A percentile compares a stretch with the other conserved stretches of the same genome.
phyloP scores from a whole-genome alignment of 1,140 invertebrate species.

The Asobara japonica region DNA sequence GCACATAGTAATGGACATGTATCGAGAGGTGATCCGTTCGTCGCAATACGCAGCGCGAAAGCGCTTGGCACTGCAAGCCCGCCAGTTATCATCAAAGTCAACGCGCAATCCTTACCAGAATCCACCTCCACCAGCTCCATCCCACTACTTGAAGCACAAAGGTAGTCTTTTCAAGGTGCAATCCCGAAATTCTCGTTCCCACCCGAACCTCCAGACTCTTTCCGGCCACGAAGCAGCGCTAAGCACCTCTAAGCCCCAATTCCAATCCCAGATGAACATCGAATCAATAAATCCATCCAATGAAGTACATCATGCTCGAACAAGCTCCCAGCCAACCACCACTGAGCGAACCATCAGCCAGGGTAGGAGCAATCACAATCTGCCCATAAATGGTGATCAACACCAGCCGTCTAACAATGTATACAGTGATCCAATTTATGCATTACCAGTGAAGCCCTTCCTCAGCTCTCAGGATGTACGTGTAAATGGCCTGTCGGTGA shows the following conservation, averaged over 20 bases:
- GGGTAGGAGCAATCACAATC: conserved; percentile 32
- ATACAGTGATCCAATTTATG: conserved; percentile 61
- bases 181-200: conserved; percentile 60
- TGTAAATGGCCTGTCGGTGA: conserved; percentile 49
- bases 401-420: conserved; percentile 37
- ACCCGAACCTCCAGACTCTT: conserved; percentile 58
- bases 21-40: conserved; percentile 66
- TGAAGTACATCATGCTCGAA: conserved; percentile 39
- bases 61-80: conserved; percentile 43
- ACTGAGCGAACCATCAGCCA: conserved; percentile 6
- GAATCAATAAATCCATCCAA: conserved; percentile 32
- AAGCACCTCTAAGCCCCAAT: conserved; percentile 43
- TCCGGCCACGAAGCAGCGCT: conserved; percentile 37
- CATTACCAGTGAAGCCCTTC: conserved; percentile 63
- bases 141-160: conserved; percentile 47
- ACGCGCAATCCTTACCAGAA: conserved; percentile 14
- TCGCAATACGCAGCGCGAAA: conserved; percentile 56
- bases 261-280: conserved; percentile 57
- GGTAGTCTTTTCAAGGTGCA: conserved; percentile 55
- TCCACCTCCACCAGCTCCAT: conserved; percentile 30
- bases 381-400: conserved; percentile 20
- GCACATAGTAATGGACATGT: conserved; percentile 72
- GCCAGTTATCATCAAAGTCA: conserved; percentile 9
- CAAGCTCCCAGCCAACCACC: conserved; percentile 46
- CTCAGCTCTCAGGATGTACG: conserved; percentile 62